Evolutionary conservation across 2,113 vertebrate genomes (phyloP).

Genomic region (Tragelaphus buxtoni): DNA sequence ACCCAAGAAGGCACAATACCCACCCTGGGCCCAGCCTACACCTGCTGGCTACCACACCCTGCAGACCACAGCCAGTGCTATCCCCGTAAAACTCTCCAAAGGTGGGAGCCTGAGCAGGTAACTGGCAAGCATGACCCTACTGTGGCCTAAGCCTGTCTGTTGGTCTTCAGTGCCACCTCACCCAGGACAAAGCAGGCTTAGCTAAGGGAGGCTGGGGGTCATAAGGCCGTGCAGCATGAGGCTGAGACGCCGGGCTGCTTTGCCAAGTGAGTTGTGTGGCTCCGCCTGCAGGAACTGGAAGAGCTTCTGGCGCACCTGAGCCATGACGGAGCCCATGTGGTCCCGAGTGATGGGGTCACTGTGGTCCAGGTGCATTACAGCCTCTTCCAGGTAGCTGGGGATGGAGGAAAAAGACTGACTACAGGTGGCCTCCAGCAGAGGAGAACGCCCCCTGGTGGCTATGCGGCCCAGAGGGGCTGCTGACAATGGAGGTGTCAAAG

Average conservation of each 20-base stretch:
- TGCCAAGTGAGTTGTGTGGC: constrained; percentile 88
- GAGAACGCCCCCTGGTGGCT: constrained; percentile 52
- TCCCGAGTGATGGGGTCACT: constrained; percentile 94
- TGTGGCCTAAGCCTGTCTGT: constrained; percentile 16
- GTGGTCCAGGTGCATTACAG: constrained; percentile 97
- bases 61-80: not conserved
- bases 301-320: constrained; percentile 94
- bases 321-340: constrained; percentile 95
- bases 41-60: constrained; percentile 39
- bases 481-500: not conserved
- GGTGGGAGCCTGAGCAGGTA: constrained; percentile 1
- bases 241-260: constrained; percentile 91
- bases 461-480: not conserved
- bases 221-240: constrained; percentile 97
- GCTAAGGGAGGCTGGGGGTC: constrained; percentile 85
- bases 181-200: not conserved
- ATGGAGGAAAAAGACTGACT: not conserved
- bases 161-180: constrained; percentile 11
- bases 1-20: constrained; percentile 61
- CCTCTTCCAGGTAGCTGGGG: constrained; percentile 94
- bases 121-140: not conserved
- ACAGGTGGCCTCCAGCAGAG: not conserved
- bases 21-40: constrained; percentile 57
- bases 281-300: constrained; percentile 95
- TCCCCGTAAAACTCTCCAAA: not conserved